Conservation (phyloP, 2,797 vertebrate species). For the Botia kubotai region DNA sequence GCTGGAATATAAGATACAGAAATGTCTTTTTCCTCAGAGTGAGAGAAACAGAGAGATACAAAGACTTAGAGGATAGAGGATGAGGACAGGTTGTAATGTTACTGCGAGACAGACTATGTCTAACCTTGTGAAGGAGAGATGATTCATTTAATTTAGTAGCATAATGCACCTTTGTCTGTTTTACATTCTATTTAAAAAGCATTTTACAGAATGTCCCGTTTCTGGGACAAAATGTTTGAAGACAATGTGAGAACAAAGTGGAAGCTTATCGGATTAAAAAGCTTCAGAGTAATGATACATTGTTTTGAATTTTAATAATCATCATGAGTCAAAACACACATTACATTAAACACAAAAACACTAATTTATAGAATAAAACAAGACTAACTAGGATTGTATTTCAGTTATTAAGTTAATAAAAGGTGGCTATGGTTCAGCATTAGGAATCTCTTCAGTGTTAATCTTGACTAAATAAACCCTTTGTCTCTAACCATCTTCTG, state of each 20-base stretch:
- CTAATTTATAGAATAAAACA: neutral
- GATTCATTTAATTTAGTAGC: conserved; percentile 53
- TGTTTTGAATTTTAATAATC: neutral
- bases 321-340: neutral
- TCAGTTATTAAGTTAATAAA: neutral
- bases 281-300: neutral
- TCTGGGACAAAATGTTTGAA: neutral
- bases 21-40: conserved; percentile 22
- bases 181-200: neutral
- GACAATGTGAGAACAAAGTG: conserved; percentile 9
- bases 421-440: neutral
- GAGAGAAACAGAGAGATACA: conserved; percentile 14
- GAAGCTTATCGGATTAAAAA: neutral
- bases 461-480: neutral
- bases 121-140: conserved; percentile 44
- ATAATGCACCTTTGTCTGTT: neutral
- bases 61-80: conserved; percentile 24
- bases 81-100: conserved; percentile 27
- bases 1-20: conserved; percentile 2
- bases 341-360: neutral
- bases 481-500: neutral
- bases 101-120: conserved; percentile 45
- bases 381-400: neutral
- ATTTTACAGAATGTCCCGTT: conserved; percentile 4
- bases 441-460: neutral